Evolutionary conservation across 2,113 vertebrate species (phyloP).

Genomic region (Emberiza fucata): DNA sequence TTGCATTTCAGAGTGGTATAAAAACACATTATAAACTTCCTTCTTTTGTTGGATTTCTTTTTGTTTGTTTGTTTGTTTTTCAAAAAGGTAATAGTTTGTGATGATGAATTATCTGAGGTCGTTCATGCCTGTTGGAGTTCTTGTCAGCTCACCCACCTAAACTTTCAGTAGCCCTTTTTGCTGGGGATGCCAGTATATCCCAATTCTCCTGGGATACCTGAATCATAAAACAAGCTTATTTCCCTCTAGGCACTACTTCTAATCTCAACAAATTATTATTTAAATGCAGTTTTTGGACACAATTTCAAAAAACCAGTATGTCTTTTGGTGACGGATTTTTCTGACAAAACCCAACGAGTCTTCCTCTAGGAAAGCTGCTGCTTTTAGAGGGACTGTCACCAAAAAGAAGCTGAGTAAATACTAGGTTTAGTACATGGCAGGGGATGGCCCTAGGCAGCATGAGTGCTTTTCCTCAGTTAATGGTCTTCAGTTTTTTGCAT

Average conservation of each 20-base stretch:
- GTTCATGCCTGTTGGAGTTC: not conserved
- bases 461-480: slow-evolving; percentile 21
- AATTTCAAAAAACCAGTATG: not conserved
- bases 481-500: slow-evolving; percentile 39
- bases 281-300: not conserved
- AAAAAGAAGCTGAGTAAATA: not conserved
- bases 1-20: not conserved
- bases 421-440: not conserved
- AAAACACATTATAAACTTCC: not conserved
- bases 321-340: not conserved
- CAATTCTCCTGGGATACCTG: not conserved
- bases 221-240: not conserved
- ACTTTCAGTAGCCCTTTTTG: not conserved
- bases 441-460: not conserved
- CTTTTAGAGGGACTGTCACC: not conserved
- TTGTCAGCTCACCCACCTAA: not conserved
- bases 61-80: not conserved
- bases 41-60: not conserved
- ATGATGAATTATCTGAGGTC: not conserved
- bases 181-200: not conserved
- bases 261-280: not conserved
- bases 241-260: not conserved
- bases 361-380: not conserved
- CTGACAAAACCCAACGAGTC: not conserved
- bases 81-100: not conserved